These are phyloP conservation scores for Ammodytes marinus DNA, from an alignment of 2,113 vertebrate genomes.

Conservation along the genomic window DNA sequence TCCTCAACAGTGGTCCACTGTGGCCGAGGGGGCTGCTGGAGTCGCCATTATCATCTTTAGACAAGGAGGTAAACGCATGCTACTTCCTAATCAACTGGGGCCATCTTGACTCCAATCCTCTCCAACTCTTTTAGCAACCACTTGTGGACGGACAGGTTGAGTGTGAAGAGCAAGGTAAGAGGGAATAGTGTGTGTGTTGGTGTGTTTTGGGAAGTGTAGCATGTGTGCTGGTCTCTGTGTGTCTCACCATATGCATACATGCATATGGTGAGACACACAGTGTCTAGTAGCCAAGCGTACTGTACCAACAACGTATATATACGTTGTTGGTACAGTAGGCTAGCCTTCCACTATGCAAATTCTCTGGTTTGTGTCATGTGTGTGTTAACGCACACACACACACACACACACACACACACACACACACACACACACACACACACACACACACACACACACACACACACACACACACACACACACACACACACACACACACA, in stretches of 20 bases:
- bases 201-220: conserved; percentile 16
- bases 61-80: conserved; percentile 76
- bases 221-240: neutral
- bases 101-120: conserved; percentile 73
- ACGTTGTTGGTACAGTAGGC: too few relatives aligned
- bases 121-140: conserved; percentile 56
- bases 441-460: neutral
- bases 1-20: conserved; percentile 45
- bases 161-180: conserved; percentile 42
- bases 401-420: neutral
- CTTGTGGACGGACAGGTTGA: conserved; percentile 62
- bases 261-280: too few relatives aligned
- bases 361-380: neutral
- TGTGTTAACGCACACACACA: neutral
- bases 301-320: too few relatives aligned
- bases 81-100: conserved; percentile 72
- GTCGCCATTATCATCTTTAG: conserved; percentile 77
- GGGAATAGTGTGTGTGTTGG: conserved; percentile 23
- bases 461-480: neutral
- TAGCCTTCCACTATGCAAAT: neutral
- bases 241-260: neutral
- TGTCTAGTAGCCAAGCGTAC: too few relatives aligned
- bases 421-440: neutral
- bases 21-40: conserved; percentile 57
- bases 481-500: neutral